These are phyloP conservation scores for Phenganax subtilis DNA, from an alignment of 92 coral and sea anemone genomes.

Conservation along the genomic window DNA sequence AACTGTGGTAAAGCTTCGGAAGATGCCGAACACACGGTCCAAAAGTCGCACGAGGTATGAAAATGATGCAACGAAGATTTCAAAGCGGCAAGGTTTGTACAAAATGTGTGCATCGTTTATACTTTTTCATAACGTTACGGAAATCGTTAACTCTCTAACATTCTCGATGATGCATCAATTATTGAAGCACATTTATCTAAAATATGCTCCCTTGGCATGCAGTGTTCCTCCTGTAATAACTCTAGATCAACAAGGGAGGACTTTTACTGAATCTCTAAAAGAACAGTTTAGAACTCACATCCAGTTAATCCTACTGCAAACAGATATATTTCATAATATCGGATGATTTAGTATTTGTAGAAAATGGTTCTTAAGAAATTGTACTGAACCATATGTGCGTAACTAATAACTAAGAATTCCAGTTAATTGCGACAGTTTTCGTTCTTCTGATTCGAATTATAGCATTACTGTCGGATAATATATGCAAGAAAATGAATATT, in stretches of 20 bases:
- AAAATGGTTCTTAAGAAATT: no score
- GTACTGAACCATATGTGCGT: background rate
- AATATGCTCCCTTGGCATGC: no score
- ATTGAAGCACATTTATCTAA: no score
- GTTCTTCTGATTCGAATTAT: background rate
- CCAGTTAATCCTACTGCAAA: no score
- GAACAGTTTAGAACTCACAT: no score
- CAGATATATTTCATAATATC: no score
- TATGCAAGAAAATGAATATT: background rate
- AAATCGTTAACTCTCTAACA: no score
- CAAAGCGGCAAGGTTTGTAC: background rate
- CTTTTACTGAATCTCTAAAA: no score
- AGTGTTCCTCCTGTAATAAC: no score
- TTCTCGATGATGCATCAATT: no score
- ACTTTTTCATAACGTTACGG: background rate
- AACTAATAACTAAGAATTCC: background rate
- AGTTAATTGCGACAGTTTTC: background rate
- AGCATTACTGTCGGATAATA: background rate
- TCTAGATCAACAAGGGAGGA: no score
- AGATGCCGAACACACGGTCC: slow-evolving; percentile 29
- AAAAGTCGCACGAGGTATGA: background rate
- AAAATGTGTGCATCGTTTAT: background rate
- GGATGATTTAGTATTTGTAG: no score
- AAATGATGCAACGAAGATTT: background rate
- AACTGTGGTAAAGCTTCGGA: background rate